Conservation (phyloP, 2,888 invertebrate genomes). For the Arenicola marina region DNA sequence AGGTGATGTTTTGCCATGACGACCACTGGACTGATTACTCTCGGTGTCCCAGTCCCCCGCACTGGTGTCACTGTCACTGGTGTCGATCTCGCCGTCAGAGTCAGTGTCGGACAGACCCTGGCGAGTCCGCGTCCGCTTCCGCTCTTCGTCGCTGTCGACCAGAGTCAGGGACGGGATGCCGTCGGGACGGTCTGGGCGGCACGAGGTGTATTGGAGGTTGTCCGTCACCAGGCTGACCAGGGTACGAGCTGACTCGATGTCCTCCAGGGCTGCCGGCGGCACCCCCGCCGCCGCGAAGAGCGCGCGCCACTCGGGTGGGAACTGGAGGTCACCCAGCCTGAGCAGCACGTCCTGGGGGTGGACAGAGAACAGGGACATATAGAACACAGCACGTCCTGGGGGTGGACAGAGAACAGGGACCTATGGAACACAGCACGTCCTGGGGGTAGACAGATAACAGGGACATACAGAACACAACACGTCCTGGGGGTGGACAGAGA, state of each 20-base stretch:
- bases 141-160: constrained; percentile 5
- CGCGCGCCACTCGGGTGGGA: constrained; percentile 47
- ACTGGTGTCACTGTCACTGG: background rate
- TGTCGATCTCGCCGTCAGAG: background rate
- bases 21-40: too few species aligned
- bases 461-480: too few species aligned
- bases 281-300: constrained; percentile 46
- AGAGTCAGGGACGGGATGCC: constrained; percentile 11
- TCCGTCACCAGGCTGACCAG: constrained; percentile 45
- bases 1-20: too few species aligned
- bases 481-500: too few species aligned
- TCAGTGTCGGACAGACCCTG: background rate
- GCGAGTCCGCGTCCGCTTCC: background rate
- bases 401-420: too few species aligned
- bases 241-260: constrained; percentile 46
- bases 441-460: too few species aligned
- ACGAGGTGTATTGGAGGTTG: constrained; percentile 30
- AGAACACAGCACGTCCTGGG: too few species aligned
- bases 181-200: background rate
- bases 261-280: constrained; percentile 43
- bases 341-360: constrained; percentile 47
- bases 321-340: constrained; percentile 43
- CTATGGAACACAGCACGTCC: too few species aligned
- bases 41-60: too few species aligned
- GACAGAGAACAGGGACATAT: too few species aligned